Conservation (phyloP, 2,113 vertebrate species). For the Ondatra zibethicus region DNA sequence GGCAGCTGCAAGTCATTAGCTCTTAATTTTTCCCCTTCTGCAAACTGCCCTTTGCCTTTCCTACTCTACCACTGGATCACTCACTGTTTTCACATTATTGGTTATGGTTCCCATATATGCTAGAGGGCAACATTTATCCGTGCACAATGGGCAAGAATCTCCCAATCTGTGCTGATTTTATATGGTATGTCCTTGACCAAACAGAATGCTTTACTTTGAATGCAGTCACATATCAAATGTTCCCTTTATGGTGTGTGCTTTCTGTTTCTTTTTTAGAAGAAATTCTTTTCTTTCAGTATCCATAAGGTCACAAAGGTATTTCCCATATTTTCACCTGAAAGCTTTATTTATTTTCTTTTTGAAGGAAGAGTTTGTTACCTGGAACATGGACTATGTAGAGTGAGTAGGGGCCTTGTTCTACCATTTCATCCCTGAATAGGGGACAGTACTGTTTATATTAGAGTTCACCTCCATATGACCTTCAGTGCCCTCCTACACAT, state of each 20-base stretch:
- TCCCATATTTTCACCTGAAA: conserved; percentile 32
- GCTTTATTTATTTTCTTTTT: conserved; percentile 43
- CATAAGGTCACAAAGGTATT: conserved; percentile 18
- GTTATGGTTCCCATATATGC: not conserved
- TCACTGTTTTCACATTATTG: not conserved
- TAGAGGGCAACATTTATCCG: not conserved
- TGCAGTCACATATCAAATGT: conserved; percentile 31
- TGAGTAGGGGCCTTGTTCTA: not conserved
- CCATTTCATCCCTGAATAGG: not conserved
- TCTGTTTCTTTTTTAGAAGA: conserved; percentile 43
- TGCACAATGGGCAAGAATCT: not conserved
- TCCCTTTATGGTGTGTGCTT: conserved; percentile 25
- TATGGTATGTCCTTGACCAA: conserved; percentile 22
- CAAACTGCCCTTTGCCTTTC: not conserved
- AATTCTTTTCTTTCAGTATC: not conserved
- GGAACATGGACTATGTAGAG: not conserved
- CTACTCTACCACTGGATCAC: not conserved
- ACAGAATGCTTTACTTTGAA: conserved; percentile 49
- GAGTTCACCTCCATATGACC: not conserved
- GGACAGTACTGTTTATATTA: no score
- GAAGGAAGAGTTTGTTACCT: not conserved
- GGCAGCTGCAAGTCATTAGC: not conserved
- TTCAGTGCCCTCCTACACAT: not conserved
- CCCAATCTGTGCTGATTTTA: not conserved
- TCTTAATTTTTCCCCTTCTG: not conserved